Evolutionary conservation across 2,113 vertebrate genomes (phyloP), one percentile per base, ranked within the genome.

Genomic region (Struthio camelus): DNA sequence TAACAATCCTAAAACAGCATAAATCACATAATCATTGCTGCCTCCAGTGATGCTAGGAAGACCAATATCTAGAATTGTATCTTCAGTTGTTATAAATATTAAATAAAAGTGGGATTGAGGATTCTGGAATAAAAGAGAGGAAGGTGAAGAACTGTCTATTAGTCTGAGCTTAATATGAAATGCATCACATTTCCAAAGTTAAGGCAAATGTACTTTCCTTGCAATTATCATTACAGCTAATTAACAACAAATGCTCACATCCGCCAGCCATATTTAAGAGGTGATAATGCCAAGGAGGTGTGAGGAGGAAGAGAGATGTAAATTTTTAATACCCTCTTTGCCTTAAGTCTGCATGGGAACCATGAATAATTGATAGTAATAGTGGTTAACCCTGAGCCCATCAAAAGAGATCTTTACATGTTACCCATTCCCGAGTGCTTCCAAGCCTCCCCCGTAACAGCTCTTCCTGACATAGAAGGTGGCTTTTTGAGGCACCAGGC

Each of bases 181-280:
- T 28, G 12, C 24, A 71, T 80, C 40, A 12, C 66, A 53, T 81
- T 36, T 95, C 24, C 56, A 53, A 50, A 83, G 80, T 92, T 90
- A 90, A 95, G 66, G 59, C 61, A 53, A 80, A 90, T 89, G 28
- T 53, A 79, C 56, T 51, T 89, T 80, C 64, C 81, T 66, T 80
- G 87, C 93, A 95, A 95, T 95, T 87, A 95, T 75, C 92, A 79
- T 95, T 97, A 93, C 62, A 87, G 87, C 64, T 96, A 96, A 97
- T 96, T 94, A 96, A 80, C 89, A 90, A 76, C 50, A 87, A 92
- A 94, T 72, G 53, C 56, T 94, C 54, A n/a, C 79, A 76, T 89
- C 92, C 75, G 48, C 71, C 46, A 91, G 78, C 48, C 64, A 34
- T 42, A 78, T 72, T 88, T 85, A 87, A 90, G 72, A 91, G 85